Conservation (phyloP, 2,113 vertebrate species). For the Rhabdornis inornatus region DNA sequence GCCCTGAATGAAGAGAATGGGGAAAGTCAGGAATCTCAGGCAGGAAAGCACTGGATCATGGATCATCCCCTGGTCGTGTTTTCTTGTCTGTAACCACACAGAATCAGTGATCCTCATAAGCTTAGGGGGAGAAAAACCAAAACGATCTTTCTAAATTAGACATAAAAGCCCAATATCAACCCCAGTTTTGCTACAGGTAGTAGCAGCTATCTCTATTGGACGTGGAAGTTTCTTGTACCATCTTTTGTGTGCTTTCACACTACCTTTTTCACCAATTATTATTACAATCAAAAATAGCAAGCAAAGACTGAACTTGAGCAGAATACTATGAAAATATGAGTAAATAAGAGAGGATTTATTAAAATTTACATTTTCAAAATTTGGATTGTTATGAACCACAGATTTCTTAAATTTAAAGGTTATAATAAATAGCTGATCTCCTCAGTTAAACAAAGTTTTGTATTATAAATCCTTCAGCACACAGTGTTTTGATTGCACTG, state of each 20-base stretch:
- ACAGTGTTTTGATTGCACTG: background rate
- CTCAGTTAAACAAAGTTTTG: background rate
- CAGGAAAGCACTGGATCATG: background rate
- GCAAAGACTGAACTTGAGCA: background rate
- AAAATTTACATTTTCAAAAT: background rate
- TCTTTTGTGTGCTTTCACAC: background rate
- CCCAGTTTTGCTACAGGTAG: background rate
- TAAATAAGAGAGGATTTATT: background rate
- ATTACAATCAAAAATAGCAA: background rate
- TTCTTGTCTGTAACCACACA: background rate
- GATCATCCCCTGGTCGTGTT: background rate
- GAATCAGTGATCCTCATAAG: background rate
- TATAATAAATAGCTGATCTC: background rate
- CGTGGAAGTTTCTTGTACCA: background rate
- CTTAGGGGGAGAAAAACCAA: accelerated
- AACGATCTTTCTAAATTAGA: background rate
- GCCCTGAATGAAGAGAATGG: background rate
- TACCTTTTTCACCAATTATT: background rate
- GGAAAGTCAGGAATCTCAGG: background rate
- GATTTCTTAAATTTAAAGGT: background rate
- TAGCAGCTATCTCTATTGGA: background rate
- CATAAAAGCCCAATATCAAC: background rate
- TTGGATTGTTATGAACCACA: background rate
- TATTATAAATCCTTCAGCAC: background rate
- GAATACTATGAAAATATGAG: background rate